phyloP scores from a whole-genome alignment of 2,888 invertebrate genomes.

The Agrypnus murinus region DNA sequence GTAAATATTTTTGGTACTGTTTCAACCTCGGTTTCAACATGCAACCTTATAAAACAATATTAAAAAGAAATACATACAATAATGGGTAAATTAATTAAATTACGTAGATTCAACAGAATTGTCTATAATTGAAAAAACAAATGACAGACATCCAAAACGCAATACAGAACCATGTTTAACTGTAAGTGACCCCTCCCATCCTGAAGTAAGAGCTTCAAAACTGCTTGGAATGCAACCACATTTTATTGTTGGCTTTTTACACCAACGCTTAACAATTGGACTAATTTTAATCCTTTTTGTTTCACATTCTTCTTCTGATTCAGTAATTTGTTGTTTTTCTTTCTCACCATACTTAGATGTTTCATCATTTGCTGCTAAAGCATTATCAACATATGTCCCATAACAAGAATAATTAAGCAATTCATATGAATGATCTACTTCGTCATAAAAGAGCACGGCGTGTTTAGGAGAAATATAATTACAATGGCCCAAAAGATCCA shows the following conservation, averaged over 20 bases:
- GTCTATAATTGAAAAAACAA: slow-evolving; percentile 84
- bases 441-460: slow-evolving; percentile 89
- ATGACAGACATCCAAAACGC: slow-evolving; percentile 90
- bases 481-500: slow-evolving; percentile 80
- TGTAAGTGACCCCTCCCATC: slow-evolving; percentile 94
- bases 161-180: slow-evolving; percentile 89
- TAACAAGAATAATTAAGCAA: slow-evolving; percentile 94
- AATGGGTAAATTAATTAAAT: too few species aligned
- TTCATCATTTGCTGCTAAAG: slow-evolving; percentile 86
- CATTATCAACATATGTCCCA: slow-evolving; percentile 92
- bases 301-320: slow-evolving; percentile 72
- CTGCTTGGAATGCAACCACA: slow-evolving; percentile 63
- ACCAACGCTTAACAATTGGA: slow-evolving; percentile 59
- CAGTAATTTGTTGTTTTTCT: slow-evolving; percentile 55
- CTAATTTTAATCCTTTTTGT: slow-evolving; percentile 68
- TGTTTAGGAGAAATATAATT: slow-evolving; percentile 82
- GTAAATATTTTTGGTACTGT: too few species aligned
- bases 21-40: too few species aligned
- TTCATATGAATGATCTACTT: slow-evolving; percentile 89
- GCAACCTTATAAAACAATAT: too few species aligned
- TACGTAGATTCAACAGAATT: slow-evolving; percentile 8
- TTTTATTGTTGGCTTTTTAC: slow-evolving; percentile 66
- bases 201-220: slow-evolving; percentile 71
- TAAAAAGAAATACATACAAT: too few species aligned
- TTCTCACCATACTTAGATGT: slow-evolving; percentile 59